A percentile compares a stretch with the other conserved stretches of the same genome.
These are phyloP conservation scores for Psilopsiagon aymara DNA, from an alignment of 2,113 vertebrate species.

Conservation along the genomic window DNA sequence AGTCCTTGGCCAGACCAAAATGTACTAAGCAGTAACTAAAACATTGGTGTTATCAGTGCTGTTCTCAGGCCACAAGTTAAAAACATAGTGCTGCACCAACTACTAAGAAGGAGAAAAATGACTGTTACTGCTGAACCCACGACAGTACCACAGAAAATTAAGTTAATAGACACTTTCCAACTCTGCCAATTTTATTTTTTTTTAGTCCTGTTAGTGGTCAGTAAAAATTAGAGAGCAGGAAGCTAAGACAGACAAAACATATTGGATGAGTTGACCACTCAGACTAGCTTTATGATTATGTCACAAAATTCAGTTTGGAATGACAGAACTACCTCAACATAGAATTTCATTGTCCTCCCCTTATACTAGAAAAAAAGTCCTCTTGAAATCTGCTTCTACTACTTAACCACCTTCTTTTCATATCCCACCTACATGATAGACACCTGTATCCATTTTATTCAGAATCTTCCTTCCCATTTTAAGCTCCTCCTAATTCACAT, in stretches of 20 bases:
- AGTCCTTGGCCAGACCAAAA: too few relatives aligned
- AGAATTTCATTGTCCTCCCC: not conserved
- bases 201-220: not conserved
- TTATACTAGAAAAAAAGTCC: not conserved
- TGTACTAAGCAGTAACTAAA: too few relatives aligned
- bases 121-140: too few relatives aligned
- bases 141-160: not conserved
- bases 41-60: too few relatives aligned
- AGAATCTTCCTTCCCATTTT: not conserved
- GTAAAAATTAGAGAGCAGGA: not conserved
- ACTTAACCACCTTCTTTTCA: not conserved
- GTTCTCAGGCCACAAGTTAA: too few relatives aligned
- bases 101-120: too few relatives aligned
- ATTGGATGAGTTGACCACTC: not conserved
- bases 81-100: too few relatives aligned
- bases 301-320: not conserved
- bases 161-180: not conserved
- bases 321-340: not conserved
- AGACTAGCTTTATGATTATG: not conserved
- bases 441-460: not conserved
- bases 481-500: not conserved
- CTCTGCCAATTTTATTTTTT: not conserved
- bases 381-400: not conserved
- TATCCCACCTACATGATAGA: not conserved
- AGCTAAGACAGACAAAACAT: not conserved